Conservation (phyloP, 2,888 invertebrate species). For the Caenorhabditis panamensis region DNA sequence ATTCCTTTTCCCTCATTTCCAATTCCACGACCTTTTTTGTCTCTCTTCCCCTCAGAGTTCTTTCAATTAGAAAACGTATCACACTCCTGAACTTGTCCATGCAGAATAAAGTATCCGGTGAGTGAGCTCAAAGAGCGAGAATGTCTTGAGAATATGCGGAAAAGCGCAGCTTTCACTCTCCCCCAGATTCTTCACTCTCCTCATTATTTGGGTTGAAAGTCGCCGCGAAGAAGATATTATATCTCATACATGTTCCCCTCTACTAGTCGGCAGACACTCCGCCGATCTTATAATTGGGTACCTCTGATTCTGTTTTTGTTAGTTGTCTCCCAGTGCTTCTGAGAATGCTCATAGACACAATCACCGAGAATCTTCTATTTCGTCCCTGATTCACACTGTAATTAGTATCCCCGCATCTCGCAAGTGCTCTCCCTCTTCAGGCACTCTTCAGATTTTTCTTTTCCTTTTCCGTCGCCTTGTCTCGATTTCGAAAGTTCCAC, state of each 20-base stretch:
- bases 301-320: conserved; percentile 11
- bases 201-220: conserved; percentile 40
- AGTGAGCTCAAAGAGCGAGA: conserved; percentile 28
- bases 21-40: conserved; percentile 2
- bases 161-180: not conserved
- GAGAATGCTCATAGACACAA: too few relatives aligned
- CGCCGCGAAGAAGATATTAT: conserved; percentile 7
- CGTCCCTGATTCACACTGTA: conserved; percentile 29
- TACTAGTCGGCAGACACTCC: not conserved
- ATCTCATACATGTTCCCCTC: conserved; percentile 9
- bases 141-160: conserved; percentile 6
- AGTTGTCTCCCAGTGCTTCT: conserved; percentile 18
- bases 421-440: not conserved
- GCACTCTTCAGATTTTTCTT: not conserved
- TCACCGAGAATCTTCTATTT: conserved; percentile 1
- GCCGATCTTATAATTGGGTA: not conserved
- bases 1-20: not conserved
- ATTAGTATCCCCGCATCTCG: conserved; percentile 14
- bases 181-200: conserved; percentile 29
- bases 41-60: conserved; percentile 13
- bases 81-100: conserved; percentile 28
- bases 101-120: conserved; percentile 37
- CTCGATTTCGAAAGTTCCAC: not conserved
- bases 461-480: not conserved
- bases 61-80: conserved; percentile 1